These are phyloP conservation scores for Conus ventricosus DNA, from an alignment of 1,140 invertebrate species.

Conservation along the genomic window DNA sequence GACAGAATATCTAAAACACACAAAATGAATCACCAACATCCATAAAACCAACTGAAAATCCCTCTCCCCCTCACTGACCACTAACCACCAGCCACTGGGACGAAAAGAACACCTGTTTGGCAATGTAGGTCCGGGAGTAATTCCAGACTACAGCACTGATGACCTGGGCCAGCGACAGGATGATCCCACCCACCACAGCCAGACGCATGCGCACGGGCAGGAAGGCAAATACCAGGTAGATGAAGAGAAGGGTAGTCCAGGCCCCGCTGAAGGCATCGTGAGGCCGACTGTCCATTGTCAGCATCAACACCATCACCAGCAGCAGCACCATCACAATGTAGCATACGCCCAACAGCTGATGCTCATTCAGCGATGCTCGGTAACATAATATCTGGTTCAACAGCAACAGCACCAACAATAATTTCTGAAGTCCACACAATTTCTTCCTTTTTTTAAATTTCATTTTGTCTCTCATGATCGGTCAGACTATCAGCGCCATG, in stretches of 20 bases:
- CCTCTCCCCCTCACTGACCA: no score
- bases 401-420: no score
- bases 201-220: constrained; percentile 87
- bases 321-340: constrained; percentile 86
- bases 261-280: constrained; percentile 78
- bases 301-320: constrained; percentile 80
- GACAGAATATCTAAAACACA: no score
- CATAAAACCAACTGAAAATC: no score
- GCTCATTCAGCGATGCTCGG: constrained; percentile 89
- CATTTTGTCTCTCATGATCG: no score
- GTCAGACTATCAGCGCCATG: no score
- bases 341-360: constrained; percentile 88
- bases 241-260: constrained; percentile 85
- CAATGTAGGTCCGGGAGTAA: constrained; percentile 61
- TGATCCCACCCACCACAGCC: constrained; percentile 83
- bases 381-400: constrained; percentile 79
- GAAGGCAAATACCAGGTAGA: constrained; percentile 91
- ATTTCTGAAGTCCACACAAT: background rate
- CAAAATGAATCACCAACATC: no score
- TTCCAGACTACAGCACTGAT: constrained; percentile 72
- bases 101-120: constrained; percentile 69
- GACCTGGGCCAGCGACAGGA: constrained; percentile 82
- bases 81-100: no score
- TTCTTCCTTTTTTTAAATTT: no score
- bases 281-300: constrained; percentile 73